These are phyloP conservation scores for Urocolius indicus DNA, from an alignment of 2,113 vertebrate genomes.

Conservation along the genomic window DNA sequence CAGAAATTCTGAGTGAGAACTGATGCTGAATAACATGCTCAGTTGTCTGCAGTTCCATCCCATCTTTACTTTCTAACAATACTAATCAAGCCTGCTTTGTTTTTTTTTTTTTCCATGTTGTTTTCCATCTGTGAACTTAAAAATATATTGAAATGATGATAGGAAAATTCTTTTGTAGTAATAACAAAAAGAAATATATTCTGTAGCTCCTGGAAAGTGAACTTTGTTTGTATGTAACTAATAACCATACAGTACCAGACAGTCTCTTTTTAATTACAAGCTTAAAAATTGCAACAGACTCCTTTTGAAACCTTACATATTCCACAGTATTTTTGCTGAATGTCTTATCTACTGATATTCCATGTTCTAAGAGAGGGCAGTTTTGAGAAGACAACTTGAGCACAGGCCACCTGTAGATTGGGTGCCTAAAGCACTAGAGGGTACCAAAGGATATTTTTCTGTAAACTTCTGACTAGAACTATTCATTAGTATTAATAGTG, in stretches of 20 bases:
- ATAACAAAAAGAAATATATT: background rate
- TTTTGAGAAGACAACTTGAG: background rate
- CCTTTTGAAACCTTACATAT: background rate
- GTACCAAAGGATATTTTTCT: too few species aligned
- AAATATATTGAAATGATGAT: background rate
- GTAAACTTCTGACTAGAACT: too few species aligned
- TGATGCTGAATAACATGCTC: background rate
- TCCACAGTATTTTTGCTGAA: background rate
- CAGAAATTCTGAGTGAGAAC: background rate
- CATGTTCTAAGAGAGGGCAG: background rate
- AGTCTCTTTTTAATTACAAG: background rate
- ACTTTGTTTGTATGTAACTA: background rate
- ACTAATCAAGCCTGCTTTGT: background rate
- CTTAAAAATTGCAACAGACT: background rate
- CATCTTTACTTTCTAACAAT: background rate
- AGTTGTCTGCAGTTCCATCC: background rate
- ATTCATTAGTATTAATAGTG: too few species aligned
- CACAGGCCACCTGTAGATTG: too few species aligned
- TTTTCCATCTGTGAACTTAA: background rate
- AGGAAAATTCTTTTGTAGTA: background rate
- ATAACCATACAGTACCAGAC: background rate
- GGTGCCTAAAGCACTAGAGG: too few species aligned
- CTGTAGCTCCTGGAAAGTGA: background rate
- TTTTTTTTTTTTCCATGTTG: background rate
- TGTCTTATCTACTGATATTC: background rate